Base-by-base conservation (phyloP, 2,888 invertebrate genomes). In the Dioctria linearis region DNA sequence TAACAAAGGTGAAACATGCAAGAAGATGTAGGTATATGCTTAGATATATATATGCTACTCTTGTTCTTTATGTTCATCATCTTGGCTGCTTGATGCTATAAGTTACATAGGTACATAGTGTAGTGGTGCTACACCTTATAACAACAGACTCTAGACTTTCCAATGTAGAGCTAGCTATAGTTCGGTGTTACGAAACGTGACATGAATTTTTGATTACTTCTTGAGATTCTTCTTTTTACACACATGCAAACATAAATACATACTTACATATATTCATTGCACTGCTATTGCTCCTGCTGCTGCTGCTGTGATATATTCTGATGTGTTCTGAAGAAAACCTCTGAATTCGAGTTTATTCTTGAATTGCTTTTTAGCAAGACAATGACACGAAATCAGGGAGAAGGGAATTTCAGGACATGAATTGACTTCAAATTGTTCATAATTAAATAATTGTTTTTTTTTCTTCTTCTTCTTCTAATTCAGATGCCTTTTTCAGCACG, bases 361-460 rank as follows among this genome's bases (percentile, higher is more conserved):
- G 57, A 57, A 13, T 57, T 57, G 57, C 5, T 57, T n/a, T 57
- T 5, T 8, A 57, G 11, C 57, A 4, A 57, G 11, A 57, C 57
- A 57, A 57, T 57, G 57, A 57, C 57, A 57, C 8, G 57, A n/a
- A 11, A 57, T 57, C 25, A 57, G 57, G n/a, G 57, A 13, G 57
- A 57, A 2, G 57, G 11, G n/a, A 57, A 57, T 13, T 57, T n/a
- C 11, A n/a, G n/a, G 57, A 57, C 57, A 11, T n/a, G 57, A 57
- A 57, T 57, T 57, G 57, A 57, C 57, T 57, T 57, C 57, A 13
- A 57, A 57, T 57, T 57, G 57, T n/a, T 5, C 8, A 57, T 57
- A 57, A 57, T 57, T 57, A 57, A 57, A 57, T 57, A 57, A 57
- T 57, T 57, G 57, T 13, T 57, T 57, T 57, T n/a, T n/a, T n/a